Conservation (phyloP, 2,888 invertebrate species). For the Empis stercorea region DNA sequence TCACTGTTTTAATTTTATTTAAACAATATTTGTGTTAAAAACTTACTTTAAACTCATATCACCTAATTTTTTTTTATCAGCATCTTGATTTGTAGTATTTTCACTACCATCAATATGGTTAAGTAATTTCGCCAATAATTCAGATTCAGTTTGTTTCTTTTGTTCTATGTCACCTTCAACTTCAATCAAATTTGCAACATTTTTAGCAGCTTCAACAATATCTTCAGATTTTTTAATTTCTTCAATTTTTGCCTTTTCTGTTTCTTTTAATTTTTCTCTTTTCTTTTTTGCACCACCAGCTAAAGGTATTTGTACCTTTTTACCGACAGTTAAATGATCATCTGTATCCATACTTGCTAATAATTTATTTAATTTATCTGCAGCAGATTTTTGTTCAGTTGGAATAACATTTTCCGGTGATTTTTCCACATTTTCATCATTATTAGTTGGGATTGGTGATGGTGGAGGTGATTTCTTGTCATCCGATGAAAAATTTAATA, state of each 20-base stretch:
- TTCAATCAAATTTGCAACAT: constrained; percentile 60
- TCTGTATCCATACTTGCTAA: constrained; percentile 30
- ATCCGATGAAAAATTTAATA: background rate
- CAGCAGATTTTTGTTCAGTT: constrained; percentile 18
- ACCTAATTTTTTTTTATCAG: constrained; percentile 9
- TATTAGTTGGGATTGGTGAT: background rate
- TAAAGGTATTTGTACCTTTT: constrained; percentile 20
- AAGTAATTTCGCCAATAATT: constrained; percentile 55
- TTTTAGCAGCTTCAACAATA: constrained; percentile 45
- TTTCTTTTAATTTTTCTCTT: constrained; percentile 11
- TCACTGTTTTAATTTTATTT: too few species aligned
- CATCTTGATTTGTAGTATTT: background rate
- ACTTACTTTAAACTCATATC: constrained; percentile 25
- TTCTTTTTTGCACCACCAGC: constrained; percentile 23
- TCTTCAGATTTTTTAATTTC: constrained; percentile 17
- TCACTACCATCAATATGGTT: constrained; percentile 25
- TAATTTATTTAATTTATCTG: constrained; percentile 27
- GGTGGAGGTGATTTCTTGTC: background rate
- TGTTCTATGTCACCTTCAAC: constrained; percentile 50
- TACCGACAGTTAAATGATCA: constrained; percentile 15
- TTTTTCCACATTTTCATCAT: background rate
- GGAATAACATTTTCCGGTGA: background rate
- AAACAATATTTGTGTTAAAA: too few species aligned
- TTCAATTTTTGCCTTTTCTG: constrained; percentile 18
- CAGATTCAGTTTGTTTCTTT: constrained; percentile 46